Evolutionary conservation across 1,140 invertebrate species (phyloP).

Genomic region (Tetraneura akinire): DNA sequence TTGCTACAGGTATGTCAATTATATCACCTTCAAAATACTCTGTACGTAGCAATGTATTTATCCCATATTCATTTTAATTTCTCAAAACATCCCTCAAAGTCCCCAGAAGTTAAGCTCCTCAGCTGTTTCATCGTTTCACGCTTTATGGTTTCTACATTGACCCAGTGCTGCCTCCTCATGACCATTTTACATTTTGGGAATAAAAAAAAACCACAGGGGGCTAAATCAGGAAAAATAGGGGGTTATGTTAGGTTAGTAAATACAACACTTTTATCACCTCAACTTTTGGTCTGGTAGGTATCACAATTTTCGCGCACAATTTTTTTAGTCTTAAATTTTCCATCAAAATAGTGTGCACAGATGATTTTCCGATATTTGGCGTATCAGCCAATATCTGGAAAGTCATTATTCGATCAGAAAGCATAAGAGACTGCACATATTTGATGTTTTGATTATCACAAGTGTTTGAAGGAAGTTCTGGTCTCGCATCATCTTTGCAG

Average conservation of each 20-base stretch:
- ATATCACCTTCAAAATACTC: too few relatives aligned
- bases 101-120: not conserved
- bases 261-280: too few relatives aligned
- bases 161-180: conserved; percentile 53
- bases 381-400: conserved; percentile 4
- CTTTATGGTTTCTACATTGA: conserved; percentile 49
- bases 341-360: not conserved
- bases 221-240: too few relatives aligned
- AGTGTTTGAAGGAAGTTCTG: conserved; percentile 14
- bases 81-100: conserved; percentile 31
- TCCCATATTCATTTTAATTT: not conserved
- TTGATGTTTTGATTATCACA: conserved; percentile 8
- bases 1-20: too few relatives aligned
- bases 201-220: conserved; percentile 56
- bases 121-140: conserved; percentile 38
- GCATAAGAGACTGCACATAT: not conserved
- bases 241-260: conserved; percentile 15
- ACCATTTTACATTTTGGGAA: conserved; percentile 55
- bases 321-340: conserved; percentile 28
- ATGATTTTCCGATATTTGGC: not conserved
- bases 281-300: not conserved
- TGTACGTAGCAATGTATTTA: not conserved
- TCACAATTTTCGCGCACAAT: conserved; percentile 31
- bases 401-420: not conserved
- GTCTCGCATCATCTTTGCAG: conserved; percentile 46